Evolutionary conservation across 2,888 invertebrate species (phyloP).

Genomic region (Caenorhabditis sp.): DNA sequence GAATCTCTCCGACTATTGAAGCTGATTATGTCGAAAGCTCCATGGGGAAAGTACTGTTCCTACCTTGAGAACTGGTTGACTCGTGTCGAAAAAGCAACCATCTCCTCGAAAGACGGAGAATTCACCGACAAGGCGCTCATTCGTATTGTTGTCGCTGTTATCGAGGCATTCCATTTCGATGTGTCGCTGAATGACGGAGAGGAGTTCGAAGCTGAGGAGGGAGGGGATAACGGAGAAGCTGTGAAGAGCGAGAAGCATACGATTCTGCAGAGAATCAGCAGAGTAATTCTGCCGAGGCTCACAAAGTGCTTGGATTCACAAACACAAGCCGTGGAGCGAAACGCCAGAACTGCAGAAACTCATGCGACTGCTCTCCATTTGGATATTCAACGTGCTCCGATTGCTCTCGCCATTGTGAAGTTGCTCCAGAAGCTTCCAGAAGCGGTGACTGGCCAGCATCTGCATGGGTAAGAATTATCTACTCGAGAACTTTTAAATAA

Average conservation of each 20-base stretch:
- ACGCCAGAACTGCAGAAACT: constrained; percentile 60
- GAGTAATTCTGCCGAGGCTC: constrained; percentile 62
- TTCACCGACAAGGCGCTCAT: constrained; percentile 89
- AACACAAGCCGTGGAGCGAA: constrained; percentile 55
- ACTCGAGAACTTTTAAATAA: background rate
- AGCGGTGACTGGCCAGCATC: constrained; percentile 83
- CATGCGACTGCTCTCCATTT: constrained; percentile 85
- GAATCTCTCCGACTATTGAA: constrained; percentile 64
- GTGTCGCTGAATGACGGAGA: constrained; percentile 52
- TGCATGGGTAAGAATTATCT: constrained; percentile 86
- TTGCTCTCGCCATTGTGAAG: constrained; percentile 94
- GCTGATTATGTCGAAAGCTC: constrained; percentile 64
- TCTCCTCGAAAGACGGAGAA: constrained; percentile 52
- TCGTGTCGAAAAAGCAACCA: constrained; percentile 86
- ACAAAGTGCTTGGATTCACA: constrained; percentile 58
- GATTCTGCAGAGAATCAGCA: constrained; percentile 57
- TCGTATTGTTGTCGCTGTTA: constrained; percentile 86
- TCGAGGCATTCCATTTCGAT: constrained; percentile 95
- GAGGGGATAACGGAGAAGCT: constrained; percentile 47
- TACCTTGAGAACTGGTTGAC: constrained; percentile 90
- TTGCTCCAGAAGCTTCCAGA: constrained; percentile 91
- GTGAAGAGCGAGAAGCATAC: constrained; percentile 46
- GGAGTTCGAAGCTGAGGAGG: constrained; percentile 28
- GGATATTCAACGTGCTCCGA: constrained; percentile 92
- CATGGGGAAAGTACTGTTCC: constrained; percentile 86